A percentile compares a stretch with the other conserved stretches of the same genome.
Evolutionary conservation across 2,888 invertebrate species (phyloP).

Genomic region (Campoletis raptor): DNA sequence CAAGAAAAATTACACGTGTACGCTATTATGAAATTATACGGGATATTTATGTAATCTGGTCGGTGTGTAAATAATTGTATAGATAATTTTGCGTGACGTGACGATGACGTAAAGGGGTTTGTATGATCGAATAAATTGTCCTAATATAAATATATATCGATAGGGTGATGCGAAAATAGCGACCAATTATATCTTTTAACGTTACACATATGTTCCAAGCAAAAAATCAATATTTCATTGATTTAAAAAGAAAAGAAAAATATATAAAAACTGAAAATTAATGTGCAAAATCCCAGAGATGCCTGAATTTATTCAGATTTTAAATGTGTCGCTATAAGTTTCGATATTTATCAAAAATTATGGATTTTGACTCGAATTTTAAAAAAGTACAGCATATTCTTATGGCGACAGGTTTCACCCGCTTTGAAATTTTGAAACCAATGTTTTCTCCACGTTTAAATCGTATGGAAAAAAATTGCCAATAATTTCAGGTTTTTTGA

Average conservation of each 20-base stretch:
- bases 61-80: conserved; percentile 82
- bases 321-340: not conserved
- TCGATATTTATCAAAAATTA: not conserved
- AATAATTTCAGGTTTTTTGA: not conserved
- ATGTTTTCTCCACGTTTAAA: no score
- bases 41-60: conserved; percentile 49
- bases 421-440: not conserved
- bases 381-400: not conserved
- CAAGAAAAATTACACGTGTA: conserved; percentile 9
- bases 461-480: not conserved
- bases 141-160: conserved; percentile 26
- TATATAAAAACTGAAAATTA: not conserved
- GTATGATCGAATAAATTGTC: conserved; percentile 62
- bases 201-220: not conserved
- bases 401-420: not conserved
- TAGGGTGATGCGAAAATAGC: conserved; percentile 7
- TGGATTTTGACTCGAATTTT: not conserved
- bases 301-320: not conserved
- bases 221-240: not conserved
- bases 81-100: conserved; percentile 72
- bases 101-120: conserved; percentile 65
- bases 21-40: conserved; percentile 45
- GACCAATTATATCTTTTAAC: conserved; percentile 32
- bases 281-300: not conserved
- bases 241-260: not conserved